A percentile compares a stretch with the other conserved stretches of the same genome.
These are phyloP conservation scores for Rostratula benghalensis DNA, from an alignment of 2,113 vertebrate genomes.

Conservation along the genomic window DNA sequence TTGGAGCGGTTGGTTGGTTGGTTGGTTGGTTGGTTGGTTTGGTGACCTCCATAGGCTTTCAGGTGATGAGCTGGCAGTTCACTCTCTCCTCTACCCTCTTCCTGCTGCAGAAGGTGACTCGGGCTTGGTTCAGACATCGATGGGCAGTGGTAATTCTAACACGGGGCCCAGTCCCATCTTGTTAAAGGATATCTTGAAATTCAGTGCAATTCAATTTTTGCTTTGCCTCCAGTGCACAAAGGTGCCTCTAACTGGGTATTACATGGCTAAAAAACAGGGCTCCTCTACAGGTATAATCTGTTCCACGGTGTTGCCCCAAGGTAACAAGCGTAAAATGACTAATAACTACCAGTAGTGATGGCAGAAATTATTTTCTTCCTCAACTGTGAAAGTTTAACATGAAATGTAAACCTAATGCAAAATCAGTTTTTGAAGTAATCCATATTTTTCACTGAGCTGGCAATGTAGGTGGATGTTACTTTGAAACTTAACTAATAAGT, in stretches of 20 bases:
- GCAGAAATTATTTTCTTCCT: conserved; percentile 26
- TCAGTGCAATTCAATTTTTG: background rate
- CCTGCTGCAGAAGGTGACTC: background rate
- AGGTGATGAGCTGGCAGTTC: too few species aligned
- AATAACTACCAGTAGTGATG: background rate
- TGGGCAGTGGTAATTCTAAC: background rate
- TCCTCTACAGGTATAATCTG: background rate
- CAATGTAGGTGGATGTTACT: background rate
- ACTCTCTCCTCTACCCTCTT: too few species aligned
- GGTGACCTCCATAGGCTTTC: background rate
- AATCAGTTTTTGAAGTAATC: conserved; percentile 25
- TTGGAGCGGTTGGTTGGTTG: fast-evolving
- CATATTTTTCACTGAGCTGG: background rate
- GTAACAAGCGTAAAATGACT: background rate
- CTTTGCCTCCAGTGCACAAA: background rate
- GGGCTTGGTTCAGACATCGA: background rate
- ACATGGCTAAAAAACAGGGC: background rate
- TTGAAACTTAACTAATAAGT: conserved; percentile 12
- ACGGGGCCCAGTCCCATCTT: fast-evolving
- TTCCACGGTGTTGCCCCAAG: background rate
- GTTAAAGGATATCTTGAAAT: background rate
- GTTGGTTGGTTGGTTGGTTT: background rate
- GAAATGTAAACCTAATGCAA: conserved; percentile 16
- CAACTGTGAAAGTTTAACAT: conserved; percentile 23
- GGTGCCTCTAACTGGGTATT: background rate